Conservation (phyloP, 2,888 invertebrate species). For the Blastobasis adustella region DNA sequence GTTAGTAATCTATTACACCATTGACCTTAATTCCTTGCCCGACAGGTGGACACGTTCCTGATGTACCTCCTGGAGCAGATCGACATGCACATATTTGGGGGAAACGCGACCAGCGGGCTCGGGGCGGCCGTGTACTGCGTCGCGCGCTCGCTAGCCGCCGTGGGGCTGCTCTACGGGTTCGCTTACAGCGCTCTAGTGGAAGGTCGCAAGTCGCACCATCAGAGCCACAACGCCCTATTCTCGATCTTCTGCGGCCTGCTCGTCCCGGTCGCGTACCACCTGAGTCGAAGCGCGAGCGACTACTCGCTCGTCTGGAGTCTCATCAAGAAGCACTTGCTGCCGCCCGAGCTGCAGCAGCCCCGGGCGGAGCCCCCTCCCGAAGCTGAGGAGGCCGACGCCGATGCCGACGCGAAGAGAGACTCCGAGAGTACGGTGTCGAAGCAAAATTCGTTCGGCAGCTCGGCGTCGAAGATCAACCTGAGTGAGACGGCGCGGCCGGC, state of each 20-base stretch:
- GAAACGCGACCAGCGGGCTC: conserved; percentile 90
- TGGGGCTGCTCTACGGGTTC: conserved; percentile 88
- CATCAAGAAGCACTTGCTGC: conserved; percentile 86
- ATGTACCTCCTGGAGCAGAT: conserved; percentile 98
- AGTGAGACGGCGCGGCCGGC: too few species aligned
- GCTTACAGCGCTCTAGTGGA: conserved; percentile 91
- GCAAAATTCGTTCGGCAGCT: conserved; percentile 65
- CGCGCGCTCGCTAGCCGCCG: conserved; percentile 84
- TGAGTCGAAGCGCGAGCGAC: conserved; percentile 94
- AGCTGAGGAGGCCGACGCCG: conserved; percentile 43
- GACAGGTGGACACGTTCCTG: conserved; percentile 89
- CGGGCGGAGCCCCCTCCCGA: conserved; percentile 55
- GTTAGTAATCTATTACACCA: too few species aligned
- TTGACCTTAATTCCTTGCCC: too few species aligned
- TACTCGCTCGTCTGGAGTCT: conserved; percentile 92
- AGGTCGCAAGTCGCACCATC: conserved; percentile 88
- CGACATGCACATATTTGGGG: conserved; percentile 93
- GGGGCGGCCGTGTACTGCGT: conserved; percentile 89
- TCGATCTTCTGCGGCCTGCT: conserved; percentile 95
- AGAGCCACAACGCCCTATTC: conserved; percentile 82
- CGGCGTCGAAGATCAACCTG: conserved; percentile 71
- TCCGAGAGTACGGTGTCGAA: conserved; percentile 66
- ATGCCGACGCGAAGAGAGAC: conserved; percentile 52
- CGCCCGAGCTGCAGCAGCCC: conserved; percentile 81
- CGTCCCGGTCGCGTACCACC: conserved; percentile 91